A percentile compares a stretch with the other conserved stretches of the same genome.
Evolutionary conservation across 2,797 vertebrate species (phyloP).

Genomic region (Acrocephalus scirpaceus): DNA sequence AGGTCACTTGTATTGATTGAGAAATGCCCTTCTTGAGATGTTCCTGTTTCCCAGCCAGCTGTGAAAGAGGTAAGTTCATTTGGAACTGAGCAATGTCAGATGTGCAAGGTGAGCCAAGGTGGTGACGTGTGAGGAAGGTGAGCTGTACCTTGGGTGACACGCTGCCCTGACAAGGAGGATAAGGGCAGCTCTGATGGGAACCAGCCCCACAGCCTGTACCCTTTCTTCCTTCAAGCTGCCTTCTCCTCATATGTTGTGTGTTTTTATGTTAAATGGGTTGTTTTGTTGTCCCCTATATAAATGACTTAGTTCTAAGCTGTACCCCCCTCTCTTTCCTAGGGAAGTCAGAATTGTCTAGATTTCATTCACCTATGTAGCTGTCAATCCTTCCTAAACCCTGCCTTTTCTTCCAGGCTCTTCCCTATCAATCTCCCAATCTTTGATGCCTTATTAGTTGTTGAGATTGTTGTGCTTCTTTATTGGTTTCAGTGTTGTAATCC

Average conservation of each 20-base stretch:
- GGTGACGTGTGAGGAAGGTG: background rate
- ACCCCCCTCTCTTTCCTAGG: too few relatives aligned
- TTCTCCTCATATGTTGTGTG: background rate
- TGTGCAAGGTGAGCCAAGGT: background rate
- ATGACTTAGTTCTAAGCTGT: too few relatives aligned
- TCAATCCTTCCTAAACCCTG: too few relatives aligned
- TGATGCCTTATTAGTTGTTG: too few relatives aligned
- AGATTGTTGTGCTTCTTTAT: too few relatives aligned
- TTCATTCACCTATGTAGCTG: too few relatives aligned
- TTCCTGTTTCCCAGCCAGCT: background rate
- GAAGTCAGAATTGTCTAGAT: too few relatives aligned
- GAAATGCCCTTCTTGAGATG: background rate
- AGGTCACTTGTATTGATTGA: constrained; percentile 22
- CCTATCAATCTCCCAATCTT: too few relatives aligned
- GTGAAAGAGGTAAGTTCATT: background rate
- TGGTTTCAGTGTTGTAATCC: too few relatives aligned
- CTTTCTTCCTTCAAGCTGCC: background rate
- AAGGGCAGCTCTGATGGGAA: background rate
- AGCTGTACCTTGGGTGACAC: background rate
- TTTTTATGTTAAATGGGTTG: too few relatives aligned
- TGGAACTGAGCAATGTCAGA: background rate
- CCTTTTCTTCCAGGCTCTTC: too few relatives aligned
- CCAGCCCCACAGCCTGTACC: background rate
- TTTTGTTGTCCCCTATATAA: too few relatives aligned
- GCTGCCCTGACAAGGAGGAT: background rate